Evolutionary conservation across 2,888 invertebrate genomes (phyloP).

Genomic region (Melitaea athalia): DNA sequence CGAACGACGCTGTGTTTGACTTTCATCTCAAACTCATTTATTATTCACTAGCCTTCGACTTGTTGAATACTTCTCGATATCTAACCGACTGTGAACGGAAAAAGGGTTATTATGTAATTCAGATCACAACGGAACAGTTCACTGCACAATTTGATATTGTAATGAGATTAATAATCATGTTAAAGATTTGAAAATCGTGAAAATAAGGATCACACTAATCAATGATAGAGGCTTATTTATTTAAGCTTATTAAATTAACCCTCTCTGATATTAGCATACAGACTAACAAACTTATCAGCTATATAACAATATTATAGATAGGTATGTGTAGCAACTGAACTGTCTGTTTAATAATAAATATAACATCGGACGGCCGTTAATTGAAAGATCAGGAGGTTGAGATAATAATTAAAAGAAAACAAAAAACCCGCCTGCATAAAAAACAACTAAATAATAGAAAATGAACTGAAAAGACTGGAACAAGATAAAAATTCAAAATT

Average conservation of each 20-base stretch:
- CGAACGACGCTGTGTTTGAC: constrained; percentile 31
- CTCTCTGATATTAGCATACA: too few relatives aligned
- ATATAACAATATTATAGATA: not conserved
- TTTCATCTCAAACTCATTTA: constrained; percentile 45
- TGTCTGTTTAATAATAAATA: constrained; percentile 18
- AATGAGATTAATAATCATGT: too few relatives aligned
- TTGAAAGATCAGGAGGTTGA: constrained; percentile 39
- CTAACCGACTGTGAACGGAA: not conserved
- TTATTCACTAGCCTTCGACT: constrained; percentile 51
- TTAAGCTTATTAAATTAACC: too few relatives aligned
- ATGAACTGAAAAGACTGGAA: too few relatives aligned
- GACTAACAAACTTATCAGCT: not conserved
- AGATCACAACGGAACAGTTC: not conserved
- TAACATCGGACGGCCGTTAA: constrained; percentile 32
- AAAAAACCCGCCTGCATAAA: too few relatives aligned
- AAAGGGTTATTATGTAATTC: not conserved
- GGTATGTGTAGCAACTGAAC: not conserved
- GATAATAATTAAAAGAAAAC: too few relatives aligned
- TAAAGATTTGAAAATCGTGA: too few relatives aligned
- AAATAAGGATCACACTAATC: too few relatives aligned
- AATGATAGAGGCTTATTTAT: too few relatives aligned
- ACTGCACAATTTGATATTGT: too few relatives aligned
- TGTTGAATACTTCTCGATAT: constrained; percentile 37
- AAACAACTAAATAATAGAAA: too few relatives aligned
- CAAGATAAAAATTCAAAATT: too few relatives aligned